Evolutionary conservation across 2,797 vertebrate species (phyloP), one percentile per base, ranked within the genome.

Genomic region (Graptemys geographica): DNA sequence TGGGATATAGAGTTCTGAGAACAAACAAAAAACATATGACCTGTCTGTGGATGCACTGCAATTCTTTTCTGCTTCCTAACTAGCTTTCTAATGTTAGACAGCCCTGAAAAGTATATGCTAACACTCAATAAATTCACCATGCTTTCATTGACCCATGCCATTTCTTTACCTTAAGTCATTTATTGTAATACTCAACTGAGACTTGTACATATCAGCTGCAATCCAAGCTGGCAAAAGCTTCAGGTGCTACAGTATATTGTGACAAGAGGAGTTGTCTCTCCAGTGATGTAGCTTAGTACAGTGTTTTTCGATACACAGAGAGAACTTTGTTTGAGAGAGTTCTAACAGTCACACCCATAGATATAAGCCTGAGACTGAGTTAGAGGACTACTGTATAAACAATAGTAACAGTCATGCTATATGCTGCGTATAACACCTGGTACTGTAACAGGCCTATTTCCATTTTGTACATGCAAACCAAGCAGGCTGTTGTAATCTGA

Each of bases 401-500:
- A 90, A 78, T 0, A 25, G 69, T n/a, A 87, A 86, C 57, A 83
- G 86, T 2, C 28, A 81, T 49, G 96, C 78, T 95, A 7, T 5
- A 91, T 65, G n/a, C 86, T 86, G 80, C 78, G 81, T 51, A 19
- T 21, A 90, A 57, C 94, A 74, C 80, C 85, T 90, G 51, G 88
- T 49, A 62, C 62, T 72, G 92, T 37, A 89, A 72, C 74, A 80
- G 87, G 27, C 78, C 86, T 78, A 15, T 41, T 90, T 79, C 92
- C n/a, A 5, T 19, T 92, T 82, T 27, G 41, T 81, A 80, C 47
- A 49, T 27, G 86, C n/a, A 82, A 89, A 76, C 41, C 53, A 47
- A 1, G 11, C 13, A 83, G 72, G 89, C 83, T 93, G 90, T 82
- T 95, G 94, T 65, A 95, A 95, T 33, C 91, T 76, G 92, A 97